A percentile compares a stretch with the other conserved stretches of the same genome.
phyloP scores from a whole-genome alignment of 1,140 invertebrate species.

The Hydropsyche tenuis region DNA sequence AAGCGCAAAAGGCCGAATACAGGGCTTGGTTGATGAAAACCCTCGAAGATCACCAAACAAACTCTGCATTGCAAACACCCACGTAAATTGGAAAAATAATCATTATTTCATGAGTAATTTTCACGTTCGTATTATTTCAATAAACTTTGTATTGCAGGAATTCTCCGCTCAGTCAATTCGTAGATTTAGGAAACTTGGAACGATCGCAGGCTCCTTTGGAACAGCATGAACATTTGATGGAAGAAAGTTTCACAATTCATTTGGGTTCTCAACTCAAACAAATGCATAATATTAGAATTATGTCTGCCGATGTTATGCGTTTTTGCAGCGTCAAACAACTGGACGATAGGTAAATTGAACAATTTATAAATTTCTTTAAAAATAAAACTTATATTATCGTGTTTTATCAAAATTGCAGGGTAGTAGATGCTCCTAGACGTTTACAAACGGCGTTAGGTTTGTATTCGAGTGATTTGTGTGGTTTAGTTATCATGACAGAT shows the following conservation, averaged over 20 bases:
- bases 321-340: constrained; percentile 74
- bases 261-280: constrained; percentile 97
- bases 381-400: background rate
- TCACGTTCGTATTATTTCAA: background rate
- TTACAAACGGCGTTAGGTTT: constrained; percentile 92
- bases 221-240: constrained; percentile 59
- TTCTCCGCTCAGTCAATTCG: constrained; percentile 45
- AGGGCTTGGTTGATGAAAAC: constrained; percentile 78
- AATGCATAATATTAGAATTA: constrained; percentile 94
- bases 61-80: constrained; percentile 62
- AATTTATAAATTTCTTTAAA: background rate
- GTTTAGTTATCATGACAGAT: constrained; percentile 72
- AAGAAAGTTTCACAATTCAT: constrained; percentile 98
- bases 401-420: background rate
- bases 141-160: constrained; percentile 43
- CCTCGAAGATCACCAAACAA: constrained; percentile 72
- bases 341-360: constrained; percentile 60
- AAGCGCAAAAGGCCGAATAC: constrained; percentile 77
- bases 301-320: constrained; percentile 86
- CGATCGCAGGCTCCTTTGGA: background rate
- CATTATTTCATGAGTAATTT: background rate
- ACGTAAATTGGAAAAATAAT: constrained; percentile 56
- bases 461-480: constrained; percentile 91
- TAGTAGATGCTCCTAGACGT: constrained; percentile 68
- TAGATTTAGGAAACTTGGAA: background rate